These are phyloP conservation scores for Drosophila subsilvestris DNA, from an alignment of 2,888 invertebrate species.

Conservation along the genomic window DNA sequence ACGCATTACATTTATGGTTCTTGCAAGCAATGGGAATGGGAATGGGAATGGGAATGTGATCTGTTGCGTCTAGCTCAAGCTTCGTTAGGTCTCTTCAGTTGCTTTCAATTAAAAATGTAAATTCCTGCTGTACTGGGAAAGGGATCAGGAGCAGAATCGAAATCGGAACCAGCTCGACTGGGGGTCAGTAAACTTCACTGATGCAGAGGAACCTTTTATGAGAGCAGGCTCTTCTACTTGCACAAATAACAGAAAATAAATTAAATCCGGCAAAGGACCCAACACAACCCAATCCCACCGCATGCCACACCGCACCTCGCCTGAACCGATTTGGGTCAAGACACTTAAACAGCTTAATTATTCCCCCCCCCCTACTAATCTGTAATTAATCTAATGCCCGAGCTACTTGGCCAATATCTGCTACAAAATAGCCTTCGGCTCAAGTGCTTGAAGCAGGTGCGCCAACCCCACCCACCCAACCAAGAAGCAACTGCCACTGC, in stretches of 20 bases:
- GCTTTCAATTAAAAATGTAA: slow-evolving; percentile 68
- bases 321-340: slow-evolving; percentile 53
- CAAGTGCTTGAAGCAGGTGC: slow-evolving; percentile 1
- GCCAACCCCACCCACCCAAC: background rate
- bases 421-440: slow-evolving; percentile 34
- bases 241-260: background rate
- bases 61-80: background rate
- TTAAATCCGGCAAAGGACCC: slow-evolving; percentile 2
- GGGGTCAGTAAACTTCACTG: background rate
- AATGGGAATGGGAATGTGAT: slow-evolving; percentile 6
- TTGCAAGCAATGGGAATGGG: slow-evolving; percentile 20
- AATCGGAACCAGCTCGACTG: too few relatives aligned
- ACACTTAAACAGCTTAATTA: slow-evolving; percentile 50
- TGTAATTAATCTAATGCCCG: slow-evolving; percentile 59
- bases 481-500: slow-evolving; percentile 9
- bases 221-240: too few relatives aligned
- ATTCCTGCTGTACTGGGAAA: slow-evolving; percentile 1
- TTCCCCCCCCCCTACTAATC: slow-evolving; percentile 41
- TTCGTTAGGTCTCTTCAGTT: slow-evolving; percentile 18
- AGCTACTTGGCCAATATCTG: slow-evolving; percentile 34
- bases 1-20: slow-evolving; percentile 68
- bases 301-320: background rate
- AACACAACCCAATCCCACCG: background rate
- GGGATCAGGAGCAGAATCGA: background rate
- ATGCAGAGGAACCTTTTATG: too few relatives aligned